These are phyloP conservation scores for Rhyacichthys aspro DNA, from an alignment of 2,797 vertebrate genomes.

Conservation along the genomic window DNA sequence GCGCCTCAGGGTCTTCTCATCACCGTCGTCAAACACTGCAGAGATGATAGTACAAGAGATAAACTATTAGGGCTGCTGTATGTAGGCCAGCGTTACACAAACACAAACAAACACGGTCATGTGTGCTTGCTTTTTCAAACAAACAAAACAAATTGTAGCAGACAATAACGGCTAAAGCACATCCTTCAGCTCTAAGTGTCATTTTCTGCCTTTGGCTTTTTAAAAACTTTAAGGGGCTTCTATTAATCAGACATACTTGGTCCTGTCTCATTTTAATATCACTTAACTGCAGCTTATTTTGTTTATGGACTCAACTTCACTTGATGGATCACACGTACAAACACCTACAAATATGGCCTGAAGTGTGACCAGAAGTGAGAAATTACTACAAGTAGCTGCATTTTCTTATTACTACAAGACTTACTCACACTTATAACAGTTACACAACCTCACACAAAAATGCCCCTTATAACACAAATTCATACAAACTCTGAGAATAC, in stretches of 20 bases:
- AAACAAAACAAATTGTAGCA: conserved; percentile 20
- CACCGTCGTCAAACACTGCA: conserved; percentile 86
- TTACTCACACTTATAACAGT: no score
- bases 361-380: conserved; percentile 12
- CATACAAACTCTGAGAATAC: no score
- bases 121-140: no score
- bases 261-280: not conserved
- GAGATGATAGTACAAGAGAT: conserved; percentile 31
- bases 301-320: not conserved
- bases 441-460: no score
- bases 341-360: conserved; percentile 8
- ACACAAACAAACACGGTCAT: not conserved
- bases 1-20: conserved; percentile 85
- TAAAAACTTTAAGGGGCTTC: conserved; percentile 20
- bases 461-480: not conserved
- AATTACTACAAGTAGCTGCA: no score
- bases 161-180: no score
- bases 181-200: conserved; percentile 14
- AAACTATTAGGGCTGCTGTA: conserved; percentile 36
- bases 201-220: conserved; percentile 17
- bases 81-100: conserved; percentile 34
- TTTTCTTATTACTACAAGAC: no score
- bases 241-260: not conserved
- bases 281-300: not conserved
- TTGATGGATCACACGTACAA: no score